These are phyloP conservation scores for Montifringilla adamsi DNA, from an alignment of 2,113 vertebrate species.

Conservation along the genomic window DNA sequence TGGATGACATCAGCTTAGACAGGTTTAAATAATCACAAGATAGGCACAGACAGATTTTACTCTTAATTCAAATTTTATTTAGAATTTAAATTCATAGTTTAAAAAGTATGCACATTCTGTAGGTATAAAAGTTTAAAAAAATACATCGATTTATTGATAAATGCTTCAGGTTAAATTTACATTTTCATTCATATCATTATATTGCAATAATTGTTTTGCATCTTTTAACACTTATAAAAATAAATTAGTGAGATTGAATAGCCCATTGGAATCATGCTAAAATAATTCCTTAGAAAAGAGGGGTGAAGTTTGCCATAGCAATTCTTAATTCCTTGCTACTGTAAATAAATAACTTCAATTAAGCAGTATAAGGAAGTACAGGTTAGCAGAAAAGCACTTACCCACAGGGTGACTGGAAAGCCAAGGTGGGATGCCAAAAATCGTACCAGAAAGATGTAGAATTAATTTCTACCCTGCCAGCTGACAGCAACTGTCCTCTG, in stretches of 20 bases:
- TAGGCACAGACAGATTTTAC: slow-evolving; percentile 10
- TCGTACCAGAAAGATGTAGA: background rate
- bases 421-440: background rate
- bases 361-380: slow-evolving; percentile 35
- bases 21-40: slow-evolving; percentile 16
- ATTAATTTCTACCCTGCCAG: background rate
- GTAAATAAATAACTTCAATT: slow-evolving; percentile 72
- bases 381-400: slow-evolving; percentile 31
- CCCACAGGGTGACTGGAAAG: background rate
- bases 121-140: slow-evolving; percentile 73
- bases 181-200: slow-evolving; percentile 65
- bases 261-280: slow-evolving; percentile 37
- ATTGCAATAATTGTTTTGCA: slow-evolving; percentile 52
- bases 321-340: slow-evolving; percentile 26
- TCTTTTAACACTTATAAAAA: slow-evolving; percentile 66
- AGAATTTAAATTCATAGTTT: slow-evolving; percentile 65
- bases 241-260: slow-evolving; percentile 72
- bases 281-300: slow-evolving; percentile 59
- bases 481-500: background rate
- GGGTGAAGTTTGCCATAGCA: background rate
- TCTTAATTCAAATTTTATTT: slow-evolving; percentile 69
- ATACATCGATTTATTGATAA: slow-evolving; percentile 71
- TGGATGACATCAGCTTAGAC: background rate
- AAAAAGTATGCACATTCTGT: slow-evolving; percentile 68
- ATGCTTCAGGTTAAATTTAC: slow-evolving; percentile 68